Conservation (phyloP, 2,888 invertebrate species). For the Chymomyza caudatula region DNA sequence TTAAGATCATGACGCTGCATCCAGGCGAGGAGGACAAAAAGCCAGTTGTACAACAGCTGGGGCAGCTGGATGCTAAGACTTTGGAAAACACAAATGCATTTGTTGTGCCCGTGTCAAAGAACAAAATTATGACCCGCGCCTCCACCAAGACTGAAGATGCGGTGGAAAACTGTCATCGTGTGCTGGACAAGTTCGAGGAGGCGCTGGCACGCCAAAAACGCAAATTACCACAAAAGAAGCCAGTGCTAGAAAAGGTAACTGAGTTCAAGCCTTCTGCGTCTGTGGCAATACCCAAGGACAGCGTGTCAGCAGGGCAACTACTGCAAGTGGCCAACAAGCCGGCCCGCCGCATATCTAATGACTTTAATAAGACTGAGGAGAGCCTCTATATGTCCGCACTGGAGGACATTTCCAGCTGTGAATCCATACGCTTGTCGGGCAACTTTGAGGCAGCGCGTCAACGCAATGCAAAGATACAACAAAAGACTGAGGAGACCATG, state of each 20-base stretch:
- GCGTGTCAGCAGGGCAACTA: conserved; percentile 27
- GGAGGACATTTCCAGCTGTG: conserved; percentile 81
- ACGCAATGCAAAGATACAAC: conserved; percentile 62
- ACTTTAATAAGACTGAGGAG: conserved; percentile 86
- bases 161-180: conserved; percentile 52
- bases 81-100: conserved; percentile 45
- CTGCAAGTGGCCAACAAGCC: conserved; percentile 77
- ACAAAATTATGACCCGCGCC: conserved; percentile 69
- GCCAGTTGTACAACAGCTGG: conserved; percentile 60
- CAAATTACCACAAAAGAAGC: conserved; percentile 31
- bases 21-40: conserved; percentile 75
- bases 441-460: conserved; percentile 70
- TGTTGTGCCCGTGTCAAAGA: conserved; percentile 22
- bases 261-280: conserved; percentile 8
- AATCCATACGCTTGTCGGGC: conserved; percentile 74
- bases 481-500: conserved; percentile 52
- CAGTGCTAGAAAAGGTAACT: conserved; percentile 19
- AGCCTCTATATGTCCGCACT: conserved; percentile 88
- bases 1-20: conserved; percentile 65
- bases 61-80: conserved; percentile 59
- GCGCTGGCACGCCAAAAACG: conserved; percentile 33
- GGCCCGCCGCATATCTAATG: conserved; percentile 82
- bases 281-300: conserved; percentile 22
- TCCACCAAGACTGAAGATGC: conserved; percentile 53
- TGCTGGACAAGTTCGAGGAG: conserved; percentile 48